Evolutionary conservation across 1,140 invertebrate species (phyloP), one percentile per base, ranked within the genome.

Genomic region (Drosophila micromelanica): DNA sequence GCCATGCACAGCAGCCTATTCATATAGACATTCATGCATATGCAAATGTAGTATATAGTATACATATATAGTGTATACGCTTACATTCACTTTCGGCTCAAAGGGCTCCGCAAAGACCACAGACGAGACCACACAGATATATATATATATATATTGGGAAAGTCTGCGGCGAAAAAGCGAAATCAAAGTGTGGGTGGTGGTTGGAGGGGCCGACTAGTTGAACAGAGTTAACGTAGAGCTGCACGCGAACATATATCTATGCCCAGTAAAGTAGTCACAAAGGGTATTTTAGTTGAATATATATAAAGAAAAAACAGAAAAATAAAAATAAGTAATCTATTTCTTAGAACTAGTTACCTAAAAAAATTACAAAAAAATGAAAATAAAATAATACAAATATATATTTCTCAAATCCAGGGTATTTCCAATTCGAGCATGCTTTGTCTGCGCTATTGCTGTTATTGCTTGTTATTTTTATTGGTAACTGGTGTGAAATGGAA

Each of bases 401-500:
- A n/a, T n/a, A n/a, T n/a, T n/a, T n/a, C n/a, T n/a, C n/a, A n/a
- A n/a, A n/a, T n/a, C n/a, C n/a, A 17, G 32, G 52, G 43, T 59
- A 59, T 45, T 15, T 32, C 1, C 3, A 1, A 30, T 46, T 30
- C 15, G 17, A 13, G 1, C 3, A 12, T 4, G 7, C 9, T 6
- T 38, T 8, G 8, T 27, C 12, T 51, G 13, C 12, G 23, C 13
- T 40, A 23, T 38, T 55, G 23, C 54, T 46, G 63, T 52, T n/a
- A n/a, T n/a, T n/a, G n/a, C 42, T 37, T 63, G 49, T 63, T 74
- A 55, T 70, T 70, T 69, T 74, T 23, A 57, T 40, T 70, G 51
- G 70, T 60, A 68, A 68, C 70, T 59, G 38, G 78, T 61, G 75
- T 81, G 71, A 73, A 76, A 68, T 80, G 75, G 64, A 86, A 86